Evolutionary conservation across 2,888 invertebrate species (phyloP), one percentile per base, ranked within the genome.

Genomic region (Sesia apiformis): DNA sequence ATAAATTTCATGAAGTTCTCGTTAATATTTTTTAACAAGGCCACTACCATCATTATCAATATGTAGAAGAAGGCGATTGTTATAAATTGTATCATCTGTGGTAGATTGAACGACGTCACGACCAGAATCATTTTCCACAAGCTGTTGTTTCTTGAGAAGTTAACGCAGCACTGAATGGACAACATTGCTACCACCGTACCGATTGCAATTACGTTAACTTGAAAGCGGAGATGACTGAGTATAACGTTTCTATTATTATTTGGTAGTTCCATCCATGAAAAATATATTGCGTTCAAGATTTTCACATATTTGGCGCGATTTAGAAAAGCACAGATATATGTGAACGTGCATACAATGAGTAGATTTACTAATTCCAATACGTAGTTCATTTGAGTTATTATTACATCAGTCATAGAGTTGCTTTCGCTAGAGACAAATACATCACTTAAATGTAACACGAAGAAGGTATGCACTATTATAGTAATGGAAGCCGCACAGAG

Each of bases 121-220:
- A 83, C 81, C 6, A 84, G 63, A 41, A 77, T 60, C 57, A 72
- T 80, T 57, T 84, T 85, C 79, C 79, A 82, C 1, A 74, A n/a
- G 4, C 70, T 70, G 39, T 76, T 74, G 0, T 58, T 43, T 53
- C 84, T 67, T 0, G 79, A 72, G 49, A 67, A 76, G 55, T 84
- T 84, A 0, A 87, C 63, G 43, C 58, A 57, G 4, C 75, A 40
- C 59, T 83, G 78, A 5, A 73, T 51, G 4, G 73, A 23, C 2
- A 73, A 51, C 5, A 72, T 51, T 3, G 68, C 2, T 3, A 65
- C 3, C 2, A 81, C 59, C 38, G 59, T 59, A 3, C 59, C 58
- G 41, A 76, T 59, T 1, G 67, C 60, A 3, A 68, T 54, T 3
- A 65, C 42, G 51, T 69, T 71, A 3, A 81, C 65, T 61, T 76